Conservation (phyloP, 2,797 vertebrate species). For the Perodicticus potto region DNA sequence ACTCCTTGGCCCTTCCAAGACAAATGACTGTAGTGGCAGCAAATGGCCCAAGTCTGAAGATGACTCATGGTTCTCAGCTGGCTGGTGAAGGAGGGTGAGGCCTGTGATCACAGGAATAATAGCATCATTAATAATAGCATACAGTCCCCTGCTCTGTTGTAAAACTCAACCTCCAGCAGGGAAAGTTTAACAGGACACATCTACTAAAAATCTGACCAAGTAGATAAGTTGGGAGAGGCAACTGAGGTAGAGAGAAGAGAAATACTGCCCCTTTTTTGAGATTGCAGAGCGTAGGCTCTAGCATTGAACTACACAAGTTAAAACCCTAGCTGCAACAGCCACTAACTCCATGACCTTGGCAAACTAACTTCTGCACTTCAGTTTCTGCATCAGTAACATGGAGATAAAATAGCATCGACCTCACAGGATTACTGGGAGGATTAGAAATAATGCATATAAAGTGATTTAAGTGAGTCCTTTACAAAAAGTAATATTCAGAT, state of each 20-base stretch:
- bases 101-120: background rate
- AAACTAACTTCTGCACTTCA: constrained; percentile 43
- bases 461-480: background rate
- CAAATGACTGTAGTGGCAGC: background rate
- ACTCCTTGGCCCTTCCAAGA: background rate
- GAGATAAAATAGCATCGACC: background rate
- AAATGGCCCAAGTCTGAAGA: background rate
- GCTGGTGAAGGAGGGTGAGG: background rate
- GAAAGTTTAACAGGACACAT: background rate
- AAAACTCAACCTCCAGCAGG: background rate
- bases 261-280: background rate
- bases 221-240: background rate
- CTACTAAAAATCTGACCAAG: background rate
- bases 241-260: background rate
- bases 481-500: constrained; percentile 3
- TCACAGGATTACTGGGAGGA: background rate
- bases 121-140: background rate
- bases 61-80: background rate
- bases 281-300: background rate
- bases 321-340: background rate
- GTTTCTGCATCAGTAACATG: background rate
- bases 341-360: background rate
- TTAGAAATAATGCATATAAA: background rate
- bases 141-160: background rate
- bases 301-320: background rate